Base-by-base conservation (phyloP, 2,113 vertebrate genomes). In the Chunga burmeisteri region DNA sequence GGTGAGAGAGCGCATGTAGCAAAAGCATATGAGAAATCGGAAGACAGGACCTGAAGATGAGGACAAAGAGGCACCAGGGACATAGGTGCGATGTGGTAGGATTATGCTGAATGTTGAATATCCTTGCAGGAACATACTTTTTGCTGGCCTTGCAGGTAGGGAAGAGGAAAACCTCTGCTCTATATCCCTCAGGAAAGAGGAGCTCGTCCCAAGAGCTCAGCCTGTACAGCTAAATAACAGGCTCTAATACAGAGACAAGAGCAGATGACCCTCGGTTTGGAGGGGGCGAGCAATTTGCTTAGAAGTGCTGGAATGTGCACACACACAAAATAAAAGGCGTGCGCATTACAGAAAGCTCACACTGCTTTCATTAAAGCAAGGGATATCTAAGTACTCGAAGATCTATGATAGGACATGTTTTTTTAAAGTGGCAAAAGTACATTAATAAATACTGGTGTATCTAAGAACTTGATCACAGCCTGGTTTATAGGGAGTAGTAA, bases 401-500 rank as follows among this genome's bases (percentile, higher is more conserved):
- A 80, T 67, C 52, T 81, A 8, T 32, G 61, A 66, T 49, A 82
- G 53, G 52, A n/a, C 0, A 1, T 56, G 8, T 17, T 81, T 92
- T 94, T 95, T 72, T 47, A 16, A 94, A 93, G 77, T 59, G 85
- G 65, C 42, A 79, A 85, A 92, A 50, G 53, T 53, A 42, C 7
- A 0, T 87, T 91, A 94, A 82, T 85, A 95, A 94, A 94, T 92
- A 63, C 77, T 56, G 72, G 40, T 20, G 13, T 91, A 95, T 94
- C 86, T 91, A 91, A 92, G 84, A 85, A 34, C 70, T 73, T 68
- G 78, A 93, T 96, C 56, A 71, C 70, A 95, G 92, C 85, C 67
- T 3, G 6, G 66, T 96, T 97, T 96, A 95, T 70, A 70, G 81
- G 70, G 58, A 95, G 73, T 65, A 74, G 78, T 82, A 95, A 85